Conservation (phyloP, 1,140 invertebrate genomes). For the Trichoplusia ni region DNA sequence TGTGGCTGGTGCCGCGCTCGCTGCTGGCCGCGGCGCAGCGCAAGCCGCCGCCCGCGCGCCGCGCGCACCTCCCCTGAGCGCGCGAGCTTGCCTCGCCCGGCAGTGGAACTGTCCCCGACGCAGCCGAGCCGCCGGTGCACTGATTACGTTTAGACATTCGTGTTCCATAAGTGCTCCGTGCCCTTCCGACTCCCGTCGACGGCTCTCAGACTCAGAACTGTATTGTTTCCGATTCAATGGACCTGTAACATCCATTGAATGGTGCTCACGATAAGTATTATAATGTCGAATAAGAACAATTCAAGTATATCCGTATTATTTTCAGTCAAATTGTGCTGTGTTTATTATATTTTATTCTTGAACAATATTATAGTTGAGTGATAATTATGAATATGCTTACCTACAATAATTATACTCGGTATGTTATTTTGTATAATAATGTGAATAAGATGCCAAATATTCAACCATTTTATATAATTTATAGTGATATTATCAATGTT, state of each 20-base stretch:
- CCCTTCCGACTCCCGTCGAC: not conserved
- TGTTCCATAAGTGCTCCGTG: not conserved
- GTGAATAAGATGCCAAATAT: conserved; percentile 76
- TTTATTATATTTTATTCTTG: conserved; percentile 51
- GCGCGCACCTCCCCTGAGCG: conserved; percentile 59
- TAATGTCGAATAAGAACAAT: conserved; percentile 29
- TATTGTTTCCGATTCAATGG: not conserved
- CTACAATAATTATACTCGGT: conserved; percentile 53
- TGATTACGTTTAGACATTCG: not conserved
- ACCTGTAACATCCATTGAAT: not conserved
- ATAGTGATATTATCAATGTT: conserved; percentile 45
- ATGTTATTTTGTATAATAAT: conserved; percentile 61
- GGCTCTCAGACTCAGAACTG: not conserved
- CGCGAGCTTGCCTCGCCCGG: too few species aligned
- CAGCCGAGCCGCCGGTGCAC: not conserved
- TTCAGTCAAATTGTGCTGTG: conserved; percentile 66
- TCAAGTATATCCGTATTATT: conserved; percentile 30
- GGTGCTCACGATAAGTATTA: conserved; percentile 57
- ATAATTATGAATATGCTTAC: conserved; percentile 46
- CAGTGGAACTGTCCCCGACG: too few species aligned
- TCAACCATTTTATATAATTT: conserved; percentile 48
- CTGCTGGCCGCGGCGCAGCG: conserved; percentile 60
- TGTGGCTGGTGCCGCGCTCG: conserved; percentile 90
- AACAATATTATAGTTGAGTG: conserved; percentile 58
- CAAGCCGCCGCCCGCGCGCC: conserved; percentile 61